These are phyloP conservation scores for Trochalopteron elliotii DNA, from an alignment of 2,113 vertebrate genomes.

Conservation along the genomic window DNA sequence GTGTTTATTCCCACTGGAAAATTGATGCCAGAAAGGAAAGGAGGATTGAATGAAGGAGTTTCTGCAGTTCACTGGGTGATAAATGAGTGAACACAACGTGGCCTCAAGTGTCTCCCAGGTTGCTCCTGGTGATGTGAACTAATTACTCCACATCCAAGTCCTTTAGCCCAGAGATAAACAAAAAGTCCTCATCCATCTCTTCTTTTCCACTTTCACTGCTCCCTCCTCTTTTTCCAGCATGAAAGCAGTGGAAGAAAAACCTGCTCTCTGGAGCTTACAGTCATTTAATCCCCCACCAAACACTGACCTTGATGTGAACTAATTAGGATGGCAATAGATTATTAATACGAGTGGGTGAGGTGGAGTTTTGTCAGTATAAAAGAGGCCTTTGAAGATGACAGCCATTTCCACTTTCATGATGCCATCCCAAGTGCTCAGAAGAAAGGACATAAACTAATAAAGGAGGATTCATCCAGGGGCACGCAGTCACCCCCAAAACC, in stretches of 20 bases:
- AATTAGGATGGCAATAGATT: slow-evolving; percentile 67
- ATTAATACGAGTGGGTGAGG: slow-evolving; percentile 43
- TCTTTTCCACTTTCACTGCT: not conserved
- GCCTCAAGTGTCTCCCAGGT: not conserved
- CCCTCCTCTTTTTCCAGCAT: not conserved
- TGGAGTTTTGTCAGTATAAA: slow-evolving; percentile 39
- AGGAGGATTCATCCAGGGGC: slow-evolving; percentile 65
- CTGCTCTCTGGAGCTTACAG: slow-evolving; percentile 8
- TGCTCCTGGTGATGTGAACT: not conserved
- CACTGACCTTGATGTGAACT: slow-evolving; percentile 69
- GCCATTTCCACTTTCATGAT: slow-evolving; percentile 54
- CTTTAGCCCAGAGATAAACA: not conserved
- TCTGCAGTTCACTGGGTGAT: not conserved
- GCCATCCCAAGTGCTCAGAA: slow-evolving; percentile 69
- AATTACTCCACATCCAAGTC: not conserved
- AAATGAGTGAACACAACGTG: not conserved
- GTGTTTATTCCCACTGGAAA: not conserved
- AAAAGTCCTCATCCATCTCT: not conserved
- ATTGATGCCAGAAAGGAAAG: not conserved
- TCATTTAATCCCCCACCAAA: slow-evolving; percentile 19
- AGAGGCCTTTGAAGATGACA: slow-evolving; percentile 76
- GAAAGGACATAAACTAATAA: slow-evolving; percentile 70
- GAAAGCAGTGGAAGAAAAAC: not conserved
- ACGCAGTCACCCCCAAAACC: slow-evolving; percentile 21
- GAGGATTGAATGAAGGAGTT: not conserved